Conservation (phyloP, 2,888 invertebrate genomes). For the Drosophila picticornis region DNA sequence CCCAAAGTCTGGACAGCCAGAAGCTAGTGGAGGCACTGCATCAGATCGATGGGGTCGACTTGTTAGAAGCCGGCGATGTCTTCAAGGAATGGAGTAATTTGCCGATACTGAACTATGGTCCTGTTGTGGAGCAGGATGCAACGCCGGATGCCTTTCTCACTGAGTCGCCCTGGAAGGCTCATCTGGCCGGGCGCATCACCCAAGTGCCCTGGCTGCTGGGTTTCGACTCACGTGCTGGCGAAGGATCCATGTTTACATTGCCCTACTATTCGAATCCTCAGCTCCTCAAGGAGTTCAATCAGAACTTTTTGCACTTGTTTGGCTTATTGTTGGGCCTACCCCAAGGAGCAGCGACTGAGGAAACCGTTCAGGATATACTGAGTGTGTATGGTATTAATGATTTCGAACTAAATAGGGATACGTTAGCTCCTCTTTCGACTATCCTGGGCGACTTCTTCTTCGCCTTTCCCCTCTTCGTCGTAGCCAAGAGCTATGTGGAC, state of each 20-base stretch:
- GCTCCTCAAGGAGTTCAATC: slow-evolving; percentile 68
- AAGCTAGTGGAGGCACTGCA: slow-evolving; percentile 83
- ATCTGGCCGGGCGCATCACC: slow-evolving; percentile 72
- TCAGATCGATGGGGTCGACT: slow-evolving; percentile 75
- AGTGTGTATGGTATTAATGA: slow-evolving; percentile 52
- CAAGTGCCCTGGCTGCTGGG: slow-evolving; percentile 86
- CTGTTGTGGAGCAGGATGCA: slow-evolving; percentile 83
- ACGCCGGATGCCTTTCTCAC: slow-evolving; percentile 85
- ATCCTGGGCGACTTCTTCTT: slow-evolving; percentile 85
- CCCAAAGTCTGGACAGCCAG: slow-evolving; percentile 56
- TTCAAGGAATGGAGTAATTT: slow-evolving; percentile 85
- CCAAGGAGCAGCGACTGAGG: not conserved
- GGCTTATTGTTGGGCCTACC: slow-evolving; percentile 57
- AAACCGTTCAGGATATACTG: slow-evolving; percentile 35
- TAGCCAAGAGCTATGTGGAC: slow-evolving; percentile 49
- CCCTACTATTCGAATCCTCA: slow-evolving; percentile 45
- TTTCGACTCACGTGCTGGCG: slow-evolving; percentile 83
- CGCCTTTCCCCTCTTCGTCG: slow-evolving; percentile 84
- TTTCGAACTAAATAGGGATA: slow-evolving; percentile 59
- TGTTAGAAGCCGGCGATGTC: slow-evolving; percentile 82
- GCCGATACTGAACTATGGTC: slow-evolving; percentile 84
- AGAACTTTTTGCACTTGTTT: slow-evolving; percentile 63
- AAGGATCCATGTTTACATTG: slow-evolving; percentile 85
- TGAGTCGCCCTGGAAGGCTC: slow-evolving; percentile 83
- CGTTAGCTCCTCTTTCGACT: slow-evolving; percentile 61